Percentiles rank a stretch among this genome's conserved stretches.
These are phyloP conservation scores for Zootoca vivipara DNA, from an alignment of 2,113 vertebrate genomes.

Conservation along the genomic window DNA sequence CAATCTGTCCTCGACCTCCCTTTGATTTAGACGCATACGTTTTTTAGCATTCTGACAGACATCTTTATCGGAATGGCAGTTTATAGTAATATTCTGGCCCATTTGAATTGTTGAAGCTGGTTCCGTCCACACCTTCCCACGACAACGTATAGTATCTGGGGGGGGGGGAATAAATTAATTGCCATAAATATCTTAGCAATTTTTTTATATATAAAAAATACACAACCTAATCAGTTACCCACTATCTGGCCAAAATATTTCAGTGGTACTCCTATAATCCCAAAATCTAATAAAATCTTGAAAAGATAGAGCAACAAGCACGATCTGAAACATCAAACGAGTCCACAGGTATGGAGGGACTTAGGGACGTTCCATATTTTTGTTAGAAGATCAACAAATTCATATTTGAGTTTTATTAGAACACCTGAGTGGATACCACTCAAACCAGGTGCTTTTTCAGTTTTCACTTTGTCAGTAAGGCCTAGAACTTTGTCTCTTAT, in stretches of 20 bases:
- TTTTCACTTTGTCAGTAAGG: too few relatives aligned
- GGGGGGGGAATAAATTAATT: not conserved
- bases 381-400: too few relatives aligned
- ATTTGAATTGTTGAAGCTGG: constrained; percentile 61
- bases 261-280: not conserved
- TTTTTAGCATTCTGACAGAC: constrained; percentile 47
- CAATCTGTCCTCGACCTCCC: rapidly evolving
- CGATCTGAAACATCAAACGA: not conserved
- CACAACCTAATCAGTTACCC: not conserved
- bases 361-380: too few relatives aligned
- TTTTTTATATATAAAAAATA: not conserved
- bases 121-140: constrained; percentile 69
- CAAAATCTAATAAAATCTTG: not conserved
- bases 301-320: not conserved
- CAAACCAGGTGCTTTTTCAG: too few relatives aligned
- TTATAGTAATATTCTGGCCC: constrained; percentile 73
- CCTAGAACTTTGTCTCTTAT: too few relatives aligned
- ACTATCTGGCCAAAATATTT: not conserved
- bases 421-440: too few relatives aligned
- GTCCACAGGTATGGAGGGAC: too few relatives aligned
- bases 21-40: constrained; percentile 61
- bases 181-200: not conserved
- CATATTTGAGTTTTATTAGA: too few relatives aligned
- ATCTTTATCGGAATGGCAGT: constrained; percentile 56
- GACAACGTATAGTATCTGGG: constrained; percentile 65